Evolutionary conservation across 2,113 vertebrate species (phyloP).

Genomic region (Boulengeromyrus knoepffleri): DNA sequence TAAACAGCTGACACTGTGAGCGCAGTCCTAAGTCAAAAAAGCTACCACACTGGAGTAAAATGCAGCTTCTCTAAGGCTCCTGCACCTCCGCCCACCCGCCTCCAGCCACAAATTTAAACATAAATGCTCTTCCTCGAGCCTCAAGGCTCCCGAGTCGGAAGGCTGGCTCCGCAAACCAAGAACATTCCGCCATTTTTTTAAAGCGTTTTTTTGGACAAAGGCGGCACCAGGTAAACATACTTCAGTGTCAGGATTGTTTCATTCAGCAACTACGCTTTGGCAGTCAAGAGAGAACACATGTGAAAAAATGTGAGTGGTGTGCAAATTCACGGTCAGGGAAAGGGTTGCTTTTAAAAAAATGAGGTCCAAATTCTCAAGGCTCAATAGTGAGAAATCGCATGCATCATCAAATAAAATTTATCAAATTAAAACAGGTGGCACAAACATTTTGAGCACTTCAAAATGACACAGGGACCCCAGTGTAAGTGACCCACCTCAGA

Average conservation of each 20-base stretch:
- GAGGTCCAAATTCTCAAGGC: neutral
- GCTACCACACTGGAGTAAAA: neutral
- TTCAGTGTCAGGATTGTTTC: neutral
- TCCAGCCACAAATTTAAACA: neutral
- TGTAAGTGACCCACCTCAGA: conserved; percentile 72
- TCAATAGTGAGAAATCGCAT: neutral
- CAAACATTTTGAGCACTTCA: neutral
- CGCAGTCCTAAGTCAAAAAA: neutral
- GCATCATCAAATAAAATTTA: neutral
- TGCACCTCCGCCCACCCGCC: neutral
- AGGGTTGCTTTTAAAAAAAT: neutral
- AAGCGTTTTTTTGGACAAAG: neutral
- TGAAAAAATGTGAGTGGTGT: neutral
- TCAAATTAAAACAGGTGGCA: neutral
- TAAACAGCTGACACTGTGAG: neutral
- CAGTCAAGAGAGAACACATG: neutral
- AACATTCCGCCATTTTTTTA: neutral
- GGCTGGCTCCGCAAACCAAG: neutral
- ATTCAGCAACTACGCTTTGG: neutral
- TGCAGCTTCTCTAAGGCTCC: neutral
- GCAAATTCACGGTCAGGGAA: neutral
- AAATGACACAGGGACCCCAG: neutral
- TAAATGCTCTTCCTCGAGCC: neutral
- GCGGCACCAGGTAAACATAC: neutral
- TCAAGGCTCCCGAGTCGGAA: neutral